These are phyloP conservation scores for Cherax quadricarinatus DNA, from an alignment of 1,140 invertebrate genomes.

Conservation along the genomic window DNA sequence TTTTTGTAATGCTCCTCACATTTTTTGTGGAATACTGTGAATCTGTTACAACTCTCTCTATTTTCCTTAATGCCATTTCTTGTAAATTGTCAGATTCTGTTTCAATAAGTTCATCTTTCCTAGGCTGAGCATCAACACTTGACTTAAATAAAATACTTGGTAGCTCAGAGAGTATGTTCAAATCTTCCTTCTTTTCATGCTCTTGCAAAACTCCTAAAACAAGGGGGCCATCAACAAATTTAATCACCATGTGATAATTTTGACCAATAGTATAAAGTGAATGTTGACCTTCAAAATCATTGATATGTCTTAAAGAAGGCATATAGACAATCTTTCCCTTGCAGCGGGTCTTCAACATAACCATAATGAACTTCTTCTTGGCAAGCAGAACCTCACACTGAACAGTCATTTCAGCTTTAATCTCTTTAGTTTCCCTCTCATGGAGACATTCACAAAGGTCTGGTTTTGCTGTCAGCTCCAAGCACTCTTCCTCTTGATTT, in stretches of 20 bases:
- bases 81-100: neutral
- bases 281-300: neutral
- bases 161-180: neutral
- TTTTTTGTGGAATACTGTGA: neutral
- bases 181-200: slow-evolving; percentile 15
- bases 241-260: slow-evolving; percentile 15
- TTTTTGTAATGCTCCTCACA: neutral
- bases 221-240: slow-evolving; percentile 11
- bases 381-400: slow-evolving; percentile 35
- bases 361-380: slow-evolving; percentile 14
- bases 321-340: slow-evolving; percentile 31
- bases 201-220: slow-evolving; percentile 14
- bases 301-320: slow-evolving; percentile 16
- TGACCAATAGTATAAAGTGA: slow-evolving; percentile 11
- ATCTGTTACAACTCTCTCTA: neutral
- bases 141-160: neutral
- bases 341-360: slow-evolving; percentile 9
- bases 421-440: neutral
- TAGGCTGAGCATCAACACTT: neutral
- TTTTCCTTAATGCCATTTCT: neutral
- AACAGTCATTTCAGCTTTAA: slow-evolving; percentile 19
- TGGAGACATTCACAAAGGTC: neutral
- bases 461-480: slow-evolving; percentile 29
- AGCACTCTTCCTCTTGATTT: slow-evolving; percentile 25
- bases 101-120: neutral